phyloP scores from a whole-genome alignment of 2,113 vertebrate species.

The Cochlearius cochlearius region DNA sequence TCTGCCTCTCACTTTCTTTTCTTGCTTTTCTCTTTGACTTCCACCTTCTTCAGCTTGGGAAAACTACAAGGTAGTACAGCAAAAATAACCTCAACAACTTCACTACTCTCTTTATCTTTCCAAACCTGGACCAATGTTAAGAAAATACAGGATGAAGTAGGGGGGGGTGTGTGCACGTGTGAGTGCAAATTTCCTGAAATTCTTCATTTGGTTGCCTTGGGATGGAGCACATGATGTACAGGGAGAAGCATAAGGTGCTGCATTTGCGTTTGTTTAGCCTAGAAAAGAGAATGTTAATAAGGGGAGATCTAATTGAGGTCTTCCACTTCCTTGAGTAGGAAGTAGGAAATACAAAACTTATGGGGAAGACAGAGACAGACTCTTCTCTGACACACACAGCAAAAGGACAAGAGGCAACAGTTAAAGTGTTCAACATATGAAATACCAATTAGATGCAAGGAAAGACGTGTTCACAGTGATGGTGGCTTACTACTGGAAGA shows the following conservation, averaged over 20 bases:
- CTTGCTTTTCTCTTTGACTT: neutral
- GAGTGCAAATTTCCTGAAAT: neutral
- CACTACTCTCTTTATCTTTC: neutral
- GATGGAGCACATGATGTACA: neutral
- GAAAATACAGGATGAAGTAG: neutral
- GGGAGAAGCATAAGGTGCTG: neutral
- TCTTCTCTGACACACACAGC: neutral
- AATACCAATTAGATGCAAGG: neutral
- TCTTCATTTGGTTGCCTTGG: neutral
- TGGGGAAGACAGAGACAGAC: neutral
- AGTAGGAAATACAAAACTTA: neutral
- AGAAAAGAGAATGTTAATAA: neutral
- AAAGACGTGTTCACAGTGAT: neutral
- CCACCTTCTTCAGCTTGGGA: neutral
- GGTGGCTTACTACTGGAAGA: neutral
- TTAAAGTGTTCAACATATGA: neutral
- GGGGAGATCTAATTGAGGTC: neutral
- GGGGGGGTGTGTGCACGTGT: rapidly evolving
- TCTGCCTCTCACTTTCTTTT: neutral
- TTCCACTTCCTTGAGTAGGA: neutral
- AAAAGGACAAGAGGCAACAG: neutral
- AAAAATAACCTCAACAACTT: neutral
- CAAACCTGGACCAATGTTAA: neutral
- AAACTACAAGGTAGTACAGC: neutral
- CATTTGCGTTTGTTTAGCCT: neutral